Evolutionary conservation across 1,140 invertebrate genomes (phyloP).

Genomic region (Rhysida immarginata): DNA sequence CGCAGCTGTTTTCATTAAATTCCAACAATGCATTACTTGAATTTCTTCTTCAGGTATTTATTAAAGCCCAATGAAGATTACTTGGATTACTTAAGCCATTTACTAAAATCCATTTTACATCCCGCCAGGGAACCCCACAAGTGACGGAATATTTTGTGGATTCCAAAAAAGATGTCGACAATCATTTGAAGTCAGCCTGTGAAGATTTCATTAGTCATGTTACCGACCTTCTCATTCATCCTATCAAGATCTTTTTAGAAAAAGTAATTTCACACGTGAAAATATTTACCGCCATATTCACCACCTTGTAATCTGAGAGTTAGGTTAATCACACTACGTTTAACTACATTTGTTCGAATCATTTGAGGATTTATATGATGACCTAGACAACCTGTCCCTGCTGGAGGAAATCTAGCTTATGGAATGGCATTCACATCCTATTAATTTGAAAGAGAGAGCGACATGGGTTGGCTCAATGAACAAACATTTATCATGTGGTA

Average conservation of each 20-base stretch:
- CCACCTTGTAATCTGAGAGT: no score
- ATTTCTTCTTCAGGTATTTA: slow-evolving; percentile 46
- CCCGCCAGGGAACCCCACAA: slow-evolving; percentile 69
- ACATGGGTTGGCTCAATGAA: no score
- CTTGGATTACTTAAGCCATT: neutral
- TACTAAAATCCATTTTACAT: neutral
- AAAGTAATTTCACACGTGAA: no score
- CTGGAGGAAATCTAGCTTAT: no score
- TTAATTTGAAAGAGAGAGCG: no score
- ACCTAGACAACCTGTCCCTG: no score
- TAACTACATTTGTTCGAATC: no score
- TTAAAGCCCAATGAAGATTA: neutral
- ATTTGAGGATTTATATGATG: no score
- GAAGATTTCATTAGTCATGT: slow-evolving; percentile 73
- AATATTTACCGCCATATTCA: no score
- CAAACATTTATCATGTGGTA: no score
- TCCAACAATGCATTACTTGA: slow-evolving; percentile 83
- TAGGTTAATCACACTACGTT: no score
- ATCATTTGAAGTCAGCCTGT: slow-evolving; percentile 77
- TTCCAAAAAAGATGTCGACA: slow-evolving; percentile 86
- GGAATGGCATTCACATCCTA: no score
- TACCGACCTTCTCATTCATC: slow-evolving; percentile 55
- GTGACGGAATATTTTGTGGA: slow-evolving; percentile 83
- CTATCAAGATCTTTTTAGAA: slow-evolving; percentile 52
- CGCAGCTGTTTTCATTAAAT: slow-evolving; percentile 68